These are phyloP conservation scores for Cisticola juncidis DNA, from an alignment of 2,113 vertebrate species.

Conservation along the genomic window DNA sequence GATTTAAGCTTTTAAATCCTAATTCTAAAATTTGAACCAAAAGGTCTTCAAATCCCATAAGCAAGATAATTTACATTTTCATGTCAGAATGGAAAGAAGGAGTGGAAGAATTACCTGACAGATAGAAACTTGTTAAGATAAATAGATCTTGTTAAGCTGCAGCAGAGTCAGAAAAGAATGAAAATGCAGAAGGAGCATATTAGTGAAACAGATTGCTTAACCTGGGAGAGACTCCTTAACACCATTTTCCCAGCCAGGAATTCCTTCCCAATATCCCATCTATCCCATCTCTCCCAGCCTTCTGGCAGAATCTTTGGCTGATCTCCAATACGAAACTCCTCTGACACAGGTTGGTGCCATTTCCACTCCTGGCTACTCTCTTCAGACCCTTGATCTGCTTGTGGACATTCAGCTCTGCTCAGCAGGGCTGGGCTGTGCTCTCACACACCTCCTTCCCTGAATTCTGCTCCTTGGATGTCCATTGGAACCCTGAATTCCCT, in stretches of 20 bases:
- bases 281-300: neutral
- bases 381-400: neutral
- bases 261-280: neutral
- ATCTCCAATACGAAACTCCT: neutral
- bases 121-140: no score
- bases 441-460: neutral
- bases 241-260: fast-evolving
- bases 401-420: neutral
- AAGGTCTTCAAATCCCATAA: neutral
- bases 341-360: neutral
- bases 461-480: neutral
- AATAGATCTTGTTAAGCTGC: neutral
- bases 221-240: neutral
- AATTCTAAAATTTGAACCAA: neutral
- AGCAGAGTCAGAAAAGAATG: neutral
- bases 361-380: neutral
- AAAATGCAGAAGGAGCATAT: neutral
- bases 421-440: neutral
- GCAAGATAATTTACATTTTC: neutral
- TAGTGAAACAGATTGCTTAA: neutral
- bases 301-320: neutral
- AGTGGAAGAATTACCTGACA: neutral
- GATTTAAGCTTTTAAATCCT: neutral
- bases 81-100: neutral
- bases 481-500: neutral